A percentile compares a stretch with the other conserved stretches of the same genome.
Evolutionary conservation across 2,888 invertebrate genomes (phyloP).

Genomic region (Apodemia hepburni): DNA sequence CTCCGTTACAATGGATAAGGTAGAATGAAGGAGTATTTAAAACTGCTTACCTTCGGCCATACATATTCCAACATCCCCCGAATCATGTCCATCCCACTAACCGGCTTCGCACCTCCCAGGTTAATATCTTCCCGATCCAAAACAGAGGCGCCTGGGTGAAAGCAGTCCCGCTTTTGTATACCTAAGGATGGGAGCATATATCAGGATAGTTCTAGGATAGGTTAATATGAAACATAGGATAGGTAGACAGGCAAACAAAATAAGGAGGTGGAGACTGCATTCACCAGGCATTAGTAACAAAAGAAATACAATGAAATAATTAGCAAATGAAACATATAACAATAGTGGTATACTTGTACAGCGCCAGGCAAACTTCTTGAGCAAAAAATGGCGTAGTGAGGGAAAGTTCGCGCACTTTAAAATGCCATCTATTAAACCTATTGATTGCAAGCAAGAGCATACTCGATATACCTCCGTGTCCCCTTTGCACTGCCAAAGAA

Average conservation of each 20-base stretch:
- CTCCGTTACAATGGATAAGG: too few species aligned
- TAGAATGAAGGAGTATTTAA: not conserved
- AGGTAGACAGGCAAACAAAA: conserved; percentile 25
- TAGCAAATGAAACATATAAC: conserved; percentile 19
- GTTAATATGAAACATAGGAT: conserved; percentile 27
- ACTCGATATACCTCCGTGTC: too few species aligned
- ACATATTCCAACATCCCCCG: conserved; percentile 94
- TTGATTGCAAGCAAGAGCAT: too few species aligned
- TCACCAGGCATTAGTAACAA: conserved; percentile 72
- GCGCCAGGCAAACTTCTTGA: too few species aligned
- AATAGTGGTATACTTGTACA: not conserved
- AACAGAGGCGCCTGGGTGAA: conserved; percentile 92
- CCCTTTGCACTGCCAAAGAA: too few species aligned
- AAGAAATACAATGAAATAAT: conserved; percentile 27
- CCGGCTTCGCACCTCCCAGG: conserved; percentile 78
- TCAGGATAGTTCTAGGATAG: conserved; percentile 39
- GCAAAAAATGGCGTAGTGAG: too few species aligned
- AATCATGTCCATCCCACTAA: conserved; percentile 89
- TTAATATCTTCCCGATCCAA: conserved; percentile 83
- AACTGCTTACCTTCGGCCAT: conserved; percentile 91
- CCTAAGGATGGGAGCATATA: conserved; percentile 58
- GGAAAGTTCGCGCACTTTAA: too few species aligned
- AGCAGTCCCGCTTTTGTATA: conserved; percentile 88
- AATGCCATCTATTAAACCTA: too few species aligned
- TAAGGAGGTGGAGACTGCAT: conserved; percentile 54